Evolutionary conservation across 2,797 vertebrate species (phyloP), one percentile per base, ranked within the genome.

Genomic region (Myotis pilosus): DNA sequence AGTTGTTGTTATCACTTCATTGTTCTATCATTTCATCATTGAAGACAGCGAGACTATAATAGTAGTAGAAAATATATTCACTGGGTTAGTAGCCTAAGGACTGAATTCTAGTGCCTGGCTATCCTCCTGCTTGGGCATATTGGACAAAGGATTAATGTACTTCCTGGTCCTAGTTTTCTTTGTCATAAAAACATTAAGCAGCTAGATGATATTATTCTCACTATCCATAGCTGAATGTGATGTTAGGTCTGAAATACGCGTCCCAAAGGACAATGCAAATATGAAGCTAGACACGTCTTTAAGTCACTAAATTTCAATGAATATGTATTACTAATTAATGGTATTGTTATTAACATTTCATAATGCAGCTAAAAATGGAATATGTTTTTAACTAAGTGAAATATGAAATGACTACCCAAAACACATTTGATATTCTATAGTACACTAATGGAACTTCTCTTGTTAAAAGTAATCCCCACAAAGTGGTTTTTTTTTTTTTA

Each of bases 311-410:
- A 92, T 94, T 97, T 96, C 93, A 95, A 96, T 95, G 95, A 97
- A 97, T 95, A 96, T 96, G 79, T 95, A 93, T 97, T 92, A 91
- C 90, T 87, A 94, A 95, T 93, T 95, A 96, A 95, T 93, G 66
- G 33, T 85, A 96, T 87, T 90, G 16, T 89, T 87, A 95, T 95
- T 95, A 96, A 79, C 94, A 96, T 95, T 96, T 95, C 55, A 74
- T 93, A 90, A 89, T 89, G 75, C 19, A 90, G 64, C 81, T 86
- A 93, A 92, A 84, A 88, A 87, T 49, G 91, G 49, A 96, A 93
- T 82, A 36, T 89, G 38, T 62, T 94, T 94, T 1, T 82, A 92
- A 83, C 66, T 90, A 66, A 23, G 44, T 83, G 36, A 97, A 97
- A 97, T 94, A 84, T 47, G 44, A 95, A 94, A 55, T 86, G 36